Evolutionary conservation across 2,113 vertebrate genomes (phyloP), one percentile per base, ranked within the genome.

Genomic region (Hepsetus odoe): DNA sequence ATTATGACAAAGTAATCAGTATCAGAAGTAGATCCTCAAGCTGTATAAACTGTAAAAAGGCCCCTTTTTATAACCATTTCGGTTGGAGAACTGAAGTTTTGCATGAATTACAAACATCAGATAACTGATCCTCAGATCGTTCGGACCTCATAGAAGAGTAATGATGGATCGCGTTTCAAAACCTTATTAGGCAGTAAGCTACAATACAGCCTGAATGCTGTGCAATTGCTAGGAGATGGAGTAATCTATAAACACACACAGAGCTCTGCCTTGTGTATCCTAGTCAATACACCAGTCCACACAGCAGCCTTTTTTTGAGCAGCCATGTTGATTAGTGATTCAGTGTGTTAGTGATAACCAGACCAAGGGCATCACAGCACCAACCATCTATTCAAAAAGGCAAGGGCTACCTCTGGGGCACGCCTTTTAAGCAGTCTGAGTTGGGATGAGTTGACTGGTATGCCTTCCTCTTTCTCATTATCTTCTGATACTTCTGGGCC

Each of bases 401-500:
- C 70, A 66, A 80, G 80, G 74, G 76, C 81, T 88, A 94, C 93
- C 93, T 93, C 93, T 33, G 93, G 93, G 84, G 92, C 92, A 86
- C 90, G 93, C 86, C 88, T 92, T 86, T 92, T 94, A 83, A 80
- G 80, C 85, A 89, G 87, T 85, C 85, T 86, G 76, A 88, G 85
- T 67, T 91, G 89, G 3, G 88, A 85, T 22, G 87, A 86, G 75
- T 81, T 83, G n/a, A 84, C 75, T 0, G 80, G 40, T 33, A 78
- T 56, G 61, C 67, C 78, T n/a, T 35, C 74, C 84, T 76, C 82
- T 62, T 80, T 86, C 56, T 59, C 85, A 84, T 76, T 81, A 77
- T 89, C 87, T 81, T 83, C 86, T 9, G 72, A 51, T 77, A 85
- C 83, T 84, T 89, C 84, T 22, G 72, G 74, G 70, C 79, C 76